Evolutionary conservation across 2,797 vertebrate species (phyloP).

Genomic region (Cetoscarus ocellatus): DNA sequence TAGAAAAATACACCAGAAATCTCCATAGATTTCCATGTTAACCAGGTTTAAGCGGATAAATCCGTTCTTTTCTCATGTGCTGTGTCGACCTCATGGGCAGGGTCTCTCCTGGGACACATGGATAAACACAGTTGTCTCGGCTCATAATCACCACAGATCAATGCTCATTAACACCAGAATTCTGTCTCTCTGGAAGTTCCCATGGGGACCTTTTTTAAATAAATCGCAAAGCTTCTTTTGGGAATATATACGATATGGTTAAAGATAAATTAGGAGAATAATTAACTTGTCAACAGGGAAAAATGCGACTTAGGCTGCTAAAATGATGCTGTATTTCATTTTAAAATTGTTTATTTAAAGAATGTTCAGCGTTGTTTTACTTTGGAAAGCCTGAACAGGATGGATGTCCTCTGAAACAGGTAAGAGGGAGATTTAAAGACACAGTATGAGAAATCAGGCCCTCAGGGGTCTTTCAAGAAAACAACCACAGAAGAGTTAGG

Average conservation of each 20-base stretch:
- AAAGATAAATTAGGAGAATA: neutral
- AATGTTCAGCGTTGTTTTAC: no score
- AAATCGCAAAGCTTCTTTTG: neutral
- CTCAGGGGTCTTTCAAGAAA: no score
- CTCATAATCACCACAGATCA: conserved; percentile 52
- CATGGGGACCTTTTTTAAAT: conserved; percentile 1
- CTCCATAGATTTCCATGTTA: neutral
- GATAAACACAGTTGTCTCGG: conserved; percentile 22
- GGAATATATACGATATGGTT: neutral
- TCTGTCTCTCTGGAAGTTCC: conserved; percentile 15
- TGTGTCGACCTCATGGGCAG: neutral
- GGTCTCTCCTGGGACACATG: conserved; percentile 41
- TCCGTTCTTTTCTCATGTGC: conserved; percentile 6
- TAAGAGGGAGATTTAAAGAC: no score
- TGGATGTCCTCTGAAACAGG: no score
- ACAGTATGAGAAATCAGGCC: no score
- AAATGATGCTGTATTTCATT: no score
- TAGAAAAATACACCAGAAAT: neutral
- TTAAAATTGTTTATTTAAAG: no score
- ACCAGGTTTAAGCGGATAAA: neutral
- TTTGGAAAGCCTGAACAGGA: no score
- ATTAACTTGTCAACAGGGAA: neutral
- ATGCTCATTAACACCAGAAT: conserved; percentile 38
- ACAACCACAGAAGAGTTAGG: no score
- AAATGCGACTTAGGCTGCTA: neutral